Base-by-base conservation (phyloP, 2,113 vertebrate genomes). In the Atractosteus spatula region DNA sequence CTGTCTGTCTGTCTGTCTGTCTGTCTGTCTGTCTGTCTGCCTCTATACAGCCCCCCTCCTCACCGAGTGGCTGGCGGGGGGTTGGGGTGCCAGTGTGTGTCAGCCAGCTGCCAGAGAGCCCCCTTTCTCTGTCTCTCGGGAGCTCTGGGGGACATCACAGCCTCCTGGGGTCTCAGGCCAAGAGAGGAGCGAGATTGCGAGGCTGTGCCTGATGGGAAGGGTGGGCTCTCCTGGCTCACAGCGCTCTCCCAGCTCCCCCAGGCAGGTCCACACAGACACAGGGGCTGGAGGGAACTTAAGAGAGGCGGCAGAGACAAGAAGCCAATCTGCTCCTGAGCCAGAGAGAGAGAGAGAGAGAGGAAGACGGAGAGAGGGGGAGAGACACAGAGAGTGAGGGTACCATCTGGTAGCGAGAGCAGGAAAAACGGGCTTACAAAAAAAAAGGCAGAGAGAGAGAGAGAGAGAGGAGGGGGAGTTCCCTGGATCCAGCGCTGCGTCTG, bases 401-500 rank as follows among this genome's bases (percentile, higher is more conserved):
- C 0, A 1, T 68, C 62, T 8, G 17, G 62, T 42, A 51, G 29
- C 16, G 68, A 16, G 71, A 13, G 0, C 8, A 55, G 65, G 64
- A 70, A 75, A 56, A 59, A 62, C 68, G 42, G 44, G 75, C 71
- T 3, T 1, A 62, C 16, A 14, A 72, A 66, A 5, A 8, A 51
- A 51, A 10, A 51, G 71, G 55, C n/a, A 74, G 62, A 74, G 73
- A 59, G 41, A 77, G 78, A 73, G 74, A 55, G 78, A 78, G 79
- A 73, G 83, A 78, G 83, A 79, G 84, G 82, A 84, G 81, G 76
- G 85, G 77, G 78, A 74, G 79, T 82, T 44, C 56, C 75, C 77
- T 79, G 81, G 82, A 80, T 80, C 79, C 12, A 59, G 7, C 56
- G 10, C 47, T 51, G 5, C 47, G 5, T 51, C 47, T 51, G 47